phyloP scores from a whole-genome alignment of 1,140 invertebrate genomes.

The Drosophila simulans region DNA sequence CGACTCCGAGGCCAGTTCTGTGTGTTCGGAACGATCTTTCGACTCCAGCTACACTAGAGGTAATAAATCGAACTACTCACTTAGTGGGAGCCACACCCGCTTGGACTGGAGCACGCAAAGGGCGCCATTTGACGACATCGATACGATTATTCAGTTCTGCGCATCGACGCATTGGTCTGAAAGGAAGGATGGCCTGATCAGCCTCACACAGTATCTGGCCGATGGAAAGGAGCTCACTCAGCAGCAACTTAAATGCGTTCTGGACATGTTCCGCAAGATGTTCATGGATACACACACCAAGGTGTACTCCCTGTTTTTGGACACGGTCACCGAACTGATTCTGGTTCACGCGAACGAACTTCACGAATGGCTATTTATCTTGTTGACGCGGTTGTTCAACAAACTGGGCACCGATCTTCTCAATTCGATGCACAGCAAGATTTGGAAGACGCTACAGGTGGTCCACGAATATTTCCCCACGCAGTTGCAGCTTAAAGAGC shows the following conservation, averaged over 20 bases:
- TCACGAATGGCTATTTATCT: constrained; percentile 95
- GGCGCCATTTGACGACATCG: constrained; percentile 90
- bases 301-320: constrained; percentile 96
- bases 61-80: constrained; percentile 87
- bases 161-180: constrained; percentile 96
- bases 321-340: constrained; percentile 95
- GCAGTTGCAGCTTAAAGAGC: constrained; percentile 87
- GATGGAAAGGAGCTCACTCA: constrained; percentile 79
- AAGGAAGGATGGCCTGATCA: constrained; percentile 95
- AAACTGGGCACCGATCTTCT: constrained; percentile 96
- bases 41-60: constrained; percentile 88
- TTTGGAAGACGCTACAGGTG: constrained; percentile 93
- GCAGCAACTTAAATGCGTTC: constrained; percentile 79
- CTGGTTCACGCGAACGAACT: constrained; percentile 93
- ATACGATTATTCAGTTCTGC: constrained; percentile 94
- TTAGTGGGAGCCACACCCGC: constrained; percentile 92
- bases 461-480: constrained; percentile 90
- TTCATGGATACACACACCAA: constrained; percentile 99
- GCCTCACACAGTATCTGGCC: constrained; percentile 87
- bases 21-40: constrained; percentile 96
- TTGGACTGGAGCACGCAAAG: constrained; percentile 86
- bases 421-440: constrained; percentile 95
- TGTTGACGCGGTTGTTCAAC: constrained; percentile 91
- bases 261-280: constrained; percentile 96
- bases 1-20: constrained; percentile 97